Conservation (phyloP, 2,888 invertebrate species). For the Thecocarcelia acutangulata region DNA sequence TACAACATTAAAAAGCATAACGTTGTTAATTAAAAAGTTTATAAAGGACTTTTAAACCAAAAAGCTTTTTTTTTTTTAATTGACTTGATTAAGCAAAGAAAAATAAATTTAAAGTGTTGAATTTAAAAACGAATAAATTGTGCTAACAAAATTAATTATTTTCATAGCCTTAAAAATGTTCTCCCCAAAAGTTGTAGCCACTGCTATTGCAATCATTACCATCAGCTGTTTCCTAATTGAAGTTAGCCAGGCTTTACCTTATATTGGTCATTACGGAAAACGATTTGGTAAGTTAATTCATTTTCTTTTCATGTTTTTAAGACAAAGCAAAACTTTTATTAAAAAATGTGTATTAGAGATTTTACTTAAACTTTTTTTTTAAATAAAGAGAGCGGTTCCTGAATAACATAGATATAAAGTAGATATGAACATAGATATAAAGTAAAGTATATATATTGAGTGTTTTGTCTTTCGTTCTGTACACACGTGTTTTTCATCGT, state of each 20-base stretch:
- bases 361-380: no score
- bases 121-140: neutral
- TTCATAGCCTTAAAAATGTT: conserved; percentile 70
- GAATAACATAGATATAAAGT: no score
- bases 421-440: no score
- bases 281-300: conserved; percentile 77
- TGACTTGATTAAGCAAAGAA: conserved; percentile 30
- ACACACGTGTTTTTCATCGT: no score
- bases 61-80: conserved; percentile 13
- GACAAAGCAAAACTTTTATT: no score
- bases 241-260: conserved; percentile 74
- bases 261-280: conserved; percentile 78
- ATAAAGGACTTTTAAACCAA: neutral
- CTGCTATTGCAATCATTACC: conserved; percentile 71
- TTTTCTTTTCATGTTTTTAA: no score
- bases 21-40: conserved; percentile 1
- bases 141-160: neutral
- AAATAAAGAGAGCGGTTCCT: no score
- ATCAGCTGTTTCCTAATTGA: conserved; percentile 71
- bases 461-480: no score
- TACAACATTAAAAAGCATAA: conserved; percentile 49
- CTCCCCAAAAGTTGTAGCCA: conserved; percentile 71
- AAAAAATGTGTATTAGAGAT: no score
- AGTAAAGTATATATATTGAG: no score
- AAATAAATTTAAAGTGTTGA: neutral